Evolutionary conservation across 1,140 invertebrate genomes (phyloP), one percentile per base, ranked within the genome.

Genomic region (Mesaphorura yosii): DNA sequence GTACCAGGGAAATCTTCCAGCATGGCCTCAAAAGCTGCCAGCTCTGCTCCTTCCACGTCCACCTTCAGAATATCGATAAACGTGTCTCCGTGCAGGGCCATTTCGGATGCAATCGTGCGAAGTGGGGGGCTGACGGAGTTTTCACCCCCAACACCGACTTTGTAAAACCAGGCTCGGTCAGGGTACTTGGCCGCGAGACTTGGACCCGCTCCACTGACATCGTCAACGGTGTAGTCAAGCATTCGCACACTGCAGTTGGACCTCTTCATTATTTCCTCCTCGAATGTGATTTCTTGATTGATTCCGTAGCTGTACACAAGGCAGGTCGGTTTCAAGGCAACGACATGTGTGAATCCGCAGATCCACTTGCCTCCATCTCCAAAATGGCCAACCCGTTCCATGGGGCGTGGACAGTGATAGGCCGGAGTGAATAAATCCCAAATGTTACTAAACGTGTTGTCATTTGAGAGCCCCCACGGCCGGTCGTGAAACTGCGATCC

Each of bases 251-350:
- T 23, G 38, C 53, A 55, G 17, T 41, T 41, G 1, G 53, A 37
- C 17, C 41, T 22, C 12, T 49, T 20, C 26, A 55, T 20, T 15
- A 55, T 50, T 31, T 49, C 53, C 20, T 27, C 26, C 22, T 55
- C 53, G 27, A 55, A 55, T 7, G 14, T 20, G 0, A 1, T 27
- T 15, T 55, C 38, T 3, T 15, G n/a, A 15, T 15, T 12, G n/a
- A 55, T 23, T 25, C 53, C 53, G 40, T 31, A 55, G 5, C 47
- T 49, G 39, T 55, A 55, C 20, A 55, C 53, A 26, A 55, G 6
- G 22, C 53, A 55, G n/a, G 44, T 17, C 12, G n/a, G 12, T 7
- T 1, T 40, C 22, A 20, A 25, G 1, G 46, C 19, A 14, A 20
- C 1, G 25, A 48, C 19, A 6, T 29, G 6, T 7, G 17, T 22